phyloP scores from a whole-genome alignment of 2,113 vertebrate species.

The Gallinago undulata region DNA sequence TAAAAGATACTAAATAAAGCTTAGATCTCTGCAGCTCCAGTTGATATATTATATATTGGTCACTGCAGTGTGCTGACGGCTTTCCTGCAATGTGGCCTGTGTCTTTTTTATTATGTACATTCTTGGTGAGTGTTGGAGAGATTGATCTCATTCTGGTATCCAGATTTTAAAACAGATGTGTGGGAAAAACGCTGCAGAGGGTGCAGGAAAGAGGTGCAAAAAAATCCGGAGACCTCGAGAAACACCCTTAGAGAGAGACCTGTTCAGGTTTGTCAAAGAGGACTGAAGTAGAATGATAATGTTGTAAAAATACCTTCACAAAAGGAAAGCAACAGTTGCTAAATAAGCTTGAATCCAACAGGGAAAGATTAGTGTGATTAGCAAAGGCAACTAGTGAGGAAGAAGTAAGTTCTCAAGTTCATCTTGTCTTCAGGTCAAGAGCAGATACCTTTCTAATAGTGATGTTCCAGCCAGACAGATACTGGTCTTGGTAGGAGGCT shows the following conservation, averaged over 20 bases:
- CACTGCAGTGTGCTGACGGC: conserved; percentile 37
- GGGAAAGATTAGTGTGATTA: background rate
- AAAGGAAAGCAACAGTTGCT: background rate
- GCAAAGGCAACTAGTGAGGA: background rate
- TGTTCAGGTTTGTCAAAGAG: background rate
- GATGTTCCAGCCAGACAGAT: background rate
- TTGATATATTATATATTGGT: background rate
- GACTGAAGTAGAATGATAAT: background rate
- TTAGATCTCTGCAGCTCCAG: background rate
- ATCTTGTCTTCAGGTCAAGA: background rate
- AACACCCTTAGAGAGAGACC: background rate
- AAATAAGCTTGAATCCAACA: background rate
- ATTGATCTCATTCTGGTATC: conserved; percentile 60
- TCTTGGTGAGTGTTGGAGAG: conserved; percentile 62
- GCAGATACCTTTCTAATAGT: background rate
- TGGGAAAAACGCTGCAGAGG: background rate
- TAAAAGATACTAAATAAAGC: background rate
- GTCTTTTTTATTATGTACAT: conserved; percentile 63
- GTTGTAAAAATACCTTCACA: background rate
- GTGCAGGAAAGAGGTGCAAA: background rate
- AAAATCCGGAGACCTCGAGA: background rate
- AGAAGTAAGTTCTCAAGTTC: background rate
- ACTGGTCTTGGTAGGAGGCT: background rate
- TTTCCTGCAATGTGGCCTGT: conserved; percentile 60
- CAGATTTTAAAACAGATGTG: conserved; percentile 60